A percentile compares a stretch with the other conserved stretches of the same genome.
Conservation (phyloP, 2,797 vertebrate genomes). For the Falco naumanni region DNA sequence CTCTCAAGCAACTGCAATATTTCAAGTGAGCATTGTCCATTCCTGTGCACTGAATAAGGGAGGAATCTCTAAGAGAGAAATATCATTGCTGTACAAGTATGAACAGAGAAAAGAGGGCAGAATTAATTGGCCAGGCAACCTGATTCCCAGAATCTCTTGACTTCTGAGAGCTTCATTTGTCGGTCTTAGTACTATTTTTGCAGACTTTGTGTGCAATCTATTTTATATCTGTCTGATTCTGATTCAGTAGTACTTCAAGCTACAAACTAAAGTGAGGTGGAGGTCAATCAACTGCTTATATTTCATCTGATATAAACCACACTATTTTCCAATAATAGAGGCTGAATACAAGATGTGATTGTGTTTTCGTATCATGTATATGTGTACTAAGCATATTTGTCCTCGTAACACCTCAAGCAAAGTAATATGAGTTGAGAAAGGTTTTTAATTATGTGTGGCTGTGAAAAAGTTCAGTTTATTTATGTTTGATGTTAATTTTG, state of each 20-base stretch:
- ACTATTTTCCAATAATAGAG: neutral
- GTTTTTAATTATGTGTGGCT: neutral
- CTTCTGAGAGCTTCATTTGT: neutral
- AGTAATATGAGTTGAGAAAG: neutral
- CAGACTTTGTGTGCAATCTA: neutral
- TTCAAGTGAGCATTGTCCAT: neutral
- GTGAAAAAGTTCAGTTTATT: neutral
- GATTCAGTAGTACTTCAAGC: neutral
- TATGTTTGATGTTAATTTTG: neutral
- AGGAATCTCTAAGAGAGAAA: neutral
- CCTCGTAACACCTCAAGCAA: neutral
- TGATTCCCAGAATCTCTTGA: neutral
- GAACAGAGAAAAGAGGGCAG: neutral
- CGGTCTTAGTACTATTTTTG: neutral
- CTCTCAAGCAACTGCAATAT: neutral
- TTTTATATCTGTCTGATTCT: neutral
- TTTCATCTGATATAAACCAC: neutral
- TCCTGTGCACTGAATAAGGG: neutral
- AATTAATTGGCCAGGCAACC: neutral
- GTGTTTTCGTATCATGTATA: neutral
- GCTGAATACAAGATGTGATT: neutral
- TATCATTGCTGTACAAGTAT: neutral
- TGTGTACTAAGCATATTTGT: neutral
- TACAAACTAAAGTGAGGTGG: neutral
- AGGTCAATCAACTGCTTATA: neutral